A percentile compares a stretch with the other conserved stretches of the same genome.
Conservation (phyloP, 1,140 invertebrate species). For the Pararge aegeria region DNA sequence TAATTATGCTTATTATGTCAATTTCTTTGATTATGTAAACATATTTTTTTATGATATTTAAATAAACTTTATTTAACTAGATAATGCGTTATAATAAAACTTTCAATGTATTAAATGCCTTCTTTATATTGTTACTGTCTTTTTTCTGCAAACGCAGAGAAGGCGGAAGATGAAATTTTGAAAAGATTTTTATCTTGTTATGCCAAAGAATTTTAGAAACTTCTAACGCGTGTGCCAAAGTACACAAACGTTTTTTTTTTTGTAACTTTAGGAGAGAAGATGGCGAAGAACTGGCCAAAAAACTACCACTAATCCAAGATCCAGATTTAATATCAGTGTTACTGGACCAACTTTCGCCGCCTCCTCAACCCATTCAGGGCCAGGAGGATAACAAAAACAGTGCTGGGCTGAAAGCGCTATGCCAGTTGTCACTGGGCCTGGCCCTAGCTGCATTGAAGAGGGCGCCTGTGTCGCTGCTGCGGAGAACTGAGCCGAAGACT, state of each 20-base stretch:
- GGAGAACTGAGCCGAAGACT: conserved; percentile 41
- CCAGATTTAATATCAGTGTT: conserved; percentile 81
- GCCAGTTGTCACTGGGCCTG: conserved; percentile 90
- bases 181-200: no score
- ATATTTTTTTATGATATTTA: no score
- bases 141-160: no score
- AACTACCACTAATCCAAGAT: conserved; percentile 87
- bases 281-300: conserved; percentile 85
- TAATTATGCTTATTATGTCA: no score
- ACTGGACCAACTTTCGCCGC: conserved; percentile 79
- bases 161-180: no score
- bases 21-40: no score
- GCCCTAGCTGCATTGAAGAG: conserved; percentile 89
- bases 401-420: conserved; percentile 85
- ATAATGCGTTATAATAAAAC: no score
- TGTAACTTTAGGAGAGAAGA: conserved; percentile 73
- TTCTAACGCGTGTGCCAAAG: no score
- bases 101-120: no score
- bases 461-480: conserved; percentile 68
- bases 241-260: not conserved
- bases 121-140: no score
- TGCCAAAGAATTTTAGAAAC: no score
- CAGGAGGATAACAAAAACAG: conserved; percentile 57
- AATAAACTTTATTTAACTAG: no score
- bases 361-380: conserved; percentile 73